A percentile compares a stretch with the other conserved stretches of the same genome.
Evolutionary conservation across 2,113 vertebrate species (phyloP).

Genomic region (Pontoporia blainvillei): DNA sequence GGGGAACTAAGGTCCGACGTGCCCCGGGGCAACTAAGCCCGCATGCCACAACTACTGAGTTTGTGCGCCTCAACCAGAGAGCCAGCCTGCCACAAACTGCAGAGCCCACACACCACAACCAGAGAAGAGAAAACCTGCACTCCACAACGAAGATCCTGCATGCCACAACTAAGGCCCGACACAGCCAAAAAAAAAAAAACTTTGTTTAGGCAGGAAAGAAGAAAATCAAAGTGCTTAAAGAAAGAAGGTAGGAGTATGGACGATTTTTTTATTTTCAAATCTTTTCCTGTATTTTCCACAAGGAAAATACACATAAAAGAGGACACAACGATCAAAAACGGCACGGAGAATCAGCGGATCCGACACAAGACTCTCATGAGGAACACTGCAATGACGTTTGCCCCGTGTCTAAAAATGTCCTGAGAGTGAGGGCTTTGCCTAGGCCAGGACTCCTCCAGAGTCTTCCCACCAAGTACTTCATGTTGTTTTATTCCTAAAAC

Average conservation of each 20-base stretch:
- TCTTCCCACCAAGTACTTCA: too few relatives aligned
- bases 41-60: too few relatives aligned
- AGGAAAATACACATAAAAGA: not conserved
- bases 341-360: not conserved
- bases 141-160: too few relatives aligned
- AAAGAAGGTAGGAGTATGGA: not conserved
- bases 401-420: rapidly evolving
- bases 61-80: too few relatives aligned
- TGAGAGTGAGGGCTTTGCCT: not conserved
- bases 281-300: not conserved
- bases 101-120: too few relatives aligned
- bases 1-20: too few relatives aligned
- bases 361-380: not conserved
- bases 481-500: not conserved
- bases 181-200: not conserved
- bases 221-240: not conserved
- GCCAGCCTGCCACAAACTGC: too few relatives aligned
- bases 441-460: not conserved
- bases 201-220: not conserved
- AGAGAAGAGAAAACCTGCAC: too few relatives aligned
- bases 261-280: not conserved
- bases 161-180: too few relatives aligned
- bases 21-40: too few relatives aligned
- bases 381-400: not conserved
- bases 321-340: not conserved